Base-by-base conservation (phyloP, 2,888 invertebrate genomes). In the Leuctra nigra region DNA sequence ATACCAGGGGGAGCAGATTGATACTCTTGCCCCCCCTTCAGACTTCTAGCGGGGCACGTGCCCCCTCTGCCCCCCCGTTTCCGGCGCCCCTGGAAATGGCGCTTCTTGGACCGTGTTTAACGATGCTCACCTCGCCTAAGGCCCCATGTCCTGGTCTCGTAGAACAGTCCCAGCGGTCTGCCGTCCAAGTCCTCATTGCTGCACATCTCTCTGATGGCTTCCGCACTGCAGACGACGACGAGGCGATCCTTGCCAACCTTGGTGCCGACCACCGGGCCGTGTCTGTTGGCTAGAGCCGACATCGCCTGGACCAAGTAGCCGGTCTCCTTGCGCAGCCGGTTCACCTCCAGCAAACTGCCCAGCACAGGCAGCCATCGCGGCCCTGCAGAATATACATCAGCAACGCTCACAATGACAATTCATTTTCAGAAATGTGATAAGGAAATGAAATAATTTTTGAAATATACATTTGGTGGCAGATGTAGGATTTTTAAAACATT, bases 281-380 rank as follows among this genome's bases (percentile, higher is more conserved):
- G 84, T 53, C 73, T 73, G 50, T 73, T 69, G 0, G 82, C 75
- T 38, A 91, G 72, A 66, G 77, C 75, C 55, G 82, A 79, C 1
- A 83, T 80, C 0, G 86, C 84, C 69, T 81, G 79, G 65, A 82
- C 82, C 1, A 91, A 74, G 68, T 84, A 84, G 1, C 86, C 85
- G 2, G 61, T 61, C 36, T 66, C 59, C 62, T 81, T 77, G 23
- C 89, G 77, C 18, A 84, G 69, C 56, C 78, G 79, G 13, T 78
- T 75, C 0, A 90, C 75, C 67, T 82, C 80, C 18, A 80, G 65
- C 0, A 85, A 85, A 62, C 85, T 85, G 0, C 91, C 91, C n/a
- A 90, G 70, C 20, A 91, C 75, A 0, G 91, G 91, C 59, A 82
- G 75, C 90, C 91, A 91, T 71, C 72, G 78, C 2, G 91, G 91